phyloP scores from a whole-genome alignment of 2,888 invertebrate genomes.

The Tetragnatha montana region DNA sequence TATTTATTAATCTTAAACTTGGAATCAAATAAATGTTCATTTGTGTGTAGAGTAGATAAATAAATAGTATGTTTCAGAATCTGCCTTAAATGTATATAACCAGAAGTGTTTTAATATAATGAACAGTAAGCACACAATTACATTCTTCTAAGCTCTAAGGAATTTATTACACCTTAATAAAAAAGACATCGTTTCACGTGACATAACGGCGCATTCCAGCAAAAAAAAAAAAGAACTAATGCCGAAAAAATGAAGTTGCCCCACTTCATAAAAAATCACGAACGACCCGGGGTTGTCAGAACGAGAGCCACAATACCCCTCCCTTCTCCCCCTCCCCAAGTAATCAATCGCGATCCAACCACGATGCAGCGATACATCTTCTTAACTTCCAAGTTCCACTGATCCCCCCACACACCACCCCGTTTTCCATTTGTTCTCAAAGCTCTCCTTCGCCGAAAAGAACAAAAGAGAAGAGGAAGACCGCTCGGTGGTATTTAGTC shows the following conservation, averaged over 20 bases:
- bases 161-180: no score
- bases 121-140: no score
- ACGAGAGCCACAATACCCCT: constrained; percentile 9
- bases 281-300: not conserved
- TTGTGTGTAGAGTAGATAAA: no score
- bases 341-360: constrained; percentile 31
- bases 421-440: not conserved
- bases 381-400: constrained; percentile 22
- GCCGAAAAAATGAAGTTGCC: not conserved
- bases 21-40: no score
- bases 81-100: no score
- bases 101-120: no score
- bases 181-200: no score
- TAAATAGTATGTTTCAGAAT: no score
- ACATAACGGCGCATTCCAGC: not conserved
- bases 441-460: constrained; percentile 12
- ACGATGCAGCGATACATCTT: constrained; percentile 36
- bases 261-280: not conserved
- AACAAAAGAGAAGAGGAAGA: constrained; percentile 30
- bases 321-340: not conserved
- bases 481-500: constrained; percentile 64
- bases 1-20: no score
- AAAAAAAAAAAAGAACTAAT: not conserved
- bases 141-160: no score
- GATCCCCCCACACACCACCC: constrained; percentile 23